These are phyloP conservation scores for Brenthis daphne DNA, from an alignment of 2,888 invertebrate species.

Conservation along the genomic window DNA sequence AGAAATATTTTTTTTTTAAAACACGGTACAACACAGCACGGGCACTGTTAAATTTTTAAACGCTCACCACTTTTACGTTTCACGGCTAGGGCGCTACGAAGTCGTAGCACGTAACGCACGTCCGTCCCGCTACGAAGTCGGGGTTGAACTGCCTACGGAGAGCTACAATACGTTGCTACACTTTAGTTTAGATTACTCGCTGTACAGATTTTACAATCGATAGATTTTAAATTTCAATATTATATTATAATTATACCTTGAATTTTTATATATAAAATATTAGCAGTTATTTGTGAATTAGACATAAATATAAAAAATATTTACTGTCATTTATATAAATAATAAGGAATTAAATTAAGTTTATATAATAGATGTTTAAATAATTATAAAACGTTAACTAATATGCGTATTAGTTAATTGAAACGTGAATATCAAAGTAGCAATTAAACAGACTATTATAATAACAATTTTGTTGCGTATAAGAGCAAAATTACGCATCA, in stretches of 20 bases:
- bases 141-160: conserved; percentile 73
- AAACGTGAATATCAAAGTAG: background rate
- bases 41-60: conserved; percentile 45
- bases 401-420: too few relatives aligned
- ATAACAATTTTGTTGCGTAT: background rate
- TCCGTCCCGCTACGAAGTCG: conserved; percentile 67
- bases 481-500: conserved; percentile 1
- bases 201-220: conserved; percentile 76
- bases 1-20: conserved; percentile 29
- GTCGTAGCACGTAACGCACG: conserved; percentile 43
- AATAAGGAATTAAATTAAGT: too few relatives aligned
- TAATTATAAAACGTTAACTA: too few relatives aligned
- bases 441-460: background rate
- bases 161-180: conserved; percentile 66
- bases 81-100: conserved; percentile 20
- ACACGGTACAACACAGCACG: conserved; percentile 53
- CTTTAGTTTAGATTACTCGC: conserved; percentile 70
- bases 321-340: background rate
- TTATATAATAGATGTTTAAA: too few relatives aligned
- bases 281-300: too few relatives aligned
- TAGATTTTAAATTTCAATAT: conserved; percentile 51
- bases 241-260: background rate
- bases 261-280: background rate
- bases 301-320: background rate
- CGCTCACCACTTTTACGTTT: conserved; percentile 25